Evolutionary conservation across 2,797 vertebrate genomes (phyloP).

Genomic region (Phoeniculus purpureus): DNA sequence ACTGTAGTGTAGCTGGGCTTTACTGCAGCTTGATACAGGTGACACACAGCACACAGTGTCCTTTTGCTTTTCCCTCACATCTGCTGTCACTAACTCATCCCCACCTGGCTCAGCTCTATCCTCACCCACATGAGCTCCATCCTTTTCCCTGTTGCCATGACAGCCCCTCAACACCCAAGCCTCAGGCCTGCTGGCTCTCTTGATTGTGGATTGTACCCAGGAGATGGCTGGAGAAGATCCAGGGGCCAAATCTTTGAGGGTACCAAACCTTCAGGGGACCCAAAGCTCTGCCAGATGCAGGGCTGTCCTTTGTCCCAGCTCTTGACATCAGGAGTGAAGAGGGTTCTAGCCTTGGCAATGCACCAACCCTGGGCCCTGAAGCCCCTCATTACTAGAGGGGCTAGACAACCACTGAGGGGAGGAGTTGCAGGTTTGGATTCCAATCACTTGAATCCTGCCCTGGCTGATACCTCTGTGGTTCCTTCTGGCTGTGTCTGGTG

Average conservation of each 20-base stretch:
- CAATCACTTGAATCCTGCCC: background rate
- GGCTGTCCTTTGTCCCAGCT: background rate
- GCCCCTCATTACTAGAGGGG: background rate
- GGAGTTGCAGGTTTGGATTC: background rate
- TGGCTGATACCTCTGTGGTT: background rate
- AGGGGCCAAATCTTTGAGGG: background rate
- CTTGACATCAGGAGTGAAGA: background rate
- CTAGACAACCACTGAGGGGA: background rate
- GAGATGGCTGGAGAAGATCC: background rate
- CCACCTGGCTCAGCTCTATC: background rate
- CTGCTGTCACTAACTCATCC: conserved; percentile 55
- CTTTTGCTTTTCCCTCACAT: background rate
- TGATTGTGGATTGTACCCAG: conserved; percentile 77
- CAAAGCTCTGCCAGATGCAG: background rate
- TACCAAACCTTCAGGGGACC: background rate
- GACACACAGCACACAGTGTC: background rate
- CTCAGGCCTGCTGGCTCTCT: conserved; percentile 69
- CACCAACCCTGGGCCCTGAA: background rate
- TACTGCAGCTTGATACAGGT: background rate
- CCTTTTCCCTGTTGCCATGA: conserved; percentile 63
- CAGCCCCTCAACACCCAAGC: conserved; percentile 53
- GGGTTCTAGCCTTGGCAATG: background rate
- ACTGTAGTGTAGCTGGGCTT: background rate
- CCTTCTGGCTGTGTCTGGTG: background rate
- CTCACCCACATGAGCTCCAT: conserved; percentile 43